These are phyloP conservation scores for Graptemys geographica DNA, from an alignment of 2,797 vertebrate species.

Conservation along the genomic window DNA sequence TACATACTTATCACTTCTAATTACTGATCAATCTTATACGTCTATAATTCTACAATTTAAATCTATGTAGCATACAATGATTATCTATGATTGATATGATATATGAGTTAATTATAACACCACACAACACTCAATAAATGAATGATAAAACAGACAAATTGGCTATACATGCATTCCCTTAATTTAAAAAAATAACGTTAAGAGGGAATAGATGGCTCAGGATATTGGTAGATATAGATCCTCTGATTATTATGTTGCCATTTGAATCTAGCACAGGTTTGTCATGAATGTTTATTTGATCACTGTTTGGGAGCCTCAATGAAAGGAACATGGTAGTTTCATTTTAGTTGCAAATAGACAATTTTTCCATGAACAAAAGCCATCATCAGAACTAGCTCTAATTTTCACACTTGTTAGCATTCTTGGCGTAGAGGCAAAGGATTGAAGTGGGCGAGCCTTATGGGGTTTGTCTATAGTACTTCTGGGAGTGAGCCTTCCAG, in stretches of 20 bases:
- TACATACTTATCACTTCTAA: too few species aligned
- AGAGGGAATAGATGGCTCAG: fast-evolving
- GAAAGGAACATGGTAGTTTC: background rate
- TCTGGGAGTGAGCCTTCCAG: too few species aligned
- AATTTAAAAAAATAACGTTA: background rate
- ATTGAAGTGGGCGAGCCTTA: background rate
- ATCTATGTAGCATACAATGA: too few species aligned
- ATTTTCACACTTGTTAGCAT: background rate
- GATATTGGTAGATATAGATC: background rate
- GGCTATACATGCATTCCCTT: fast-evolving
- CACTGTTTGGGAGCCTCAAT: background rate
- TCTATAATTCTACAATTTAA: too few species aligned
- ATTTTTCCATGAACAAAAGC: background rate
- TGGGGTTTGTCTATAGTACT: too few species aligned
- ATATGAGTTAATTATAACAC: too few species aligned
- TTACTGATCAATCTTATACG: too few species aligned
- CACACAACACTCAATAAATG: too few species aligned
- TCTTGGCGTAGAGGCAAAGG: background rate
- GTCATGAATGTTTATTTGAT: background rate
- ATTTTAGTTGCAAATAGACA: background rate
- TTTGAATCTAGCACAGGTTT: background rate
- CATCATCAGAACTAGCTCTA: fast-evolving
- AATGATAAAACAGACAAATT: too few species aligned
- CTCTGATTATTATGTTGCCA: background rate
- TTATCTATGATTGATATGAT: too few species aligned